These are phyloP conservation scores for Parascotia fuliginaria DNA, from an alignment of 2,888 invertebrate genomes.

Conservation along the genomic window DNA sequence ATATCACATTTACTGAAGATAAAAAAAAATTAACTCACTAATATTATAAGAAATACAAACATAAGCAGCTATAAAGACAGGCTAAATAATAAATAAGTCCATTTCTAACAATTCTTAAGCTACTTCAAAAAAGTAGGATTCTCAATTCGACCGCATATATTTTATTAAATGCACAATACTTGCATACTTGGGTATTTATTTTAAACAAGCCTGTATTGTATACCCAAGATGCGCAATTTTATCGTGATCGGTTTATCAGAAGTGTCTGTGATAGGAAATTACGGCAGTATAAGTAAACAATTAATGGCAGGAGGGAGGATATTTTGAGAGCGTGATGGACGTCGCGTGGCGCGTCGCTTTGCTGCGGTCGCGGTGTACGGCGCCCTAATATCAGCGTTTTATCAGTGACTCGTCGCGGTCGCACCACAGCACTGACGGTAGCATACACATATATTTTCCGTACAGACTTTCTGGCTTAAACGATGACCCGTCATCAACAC, in stretches of 20 bases:
- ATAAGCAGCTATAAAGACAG: no score
- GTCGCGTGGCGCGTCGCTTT: slow-evolving; percentile 49
- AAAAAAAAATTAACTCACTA: no score
- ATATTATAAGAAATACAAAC: no score
- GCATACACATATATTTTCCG: slow-evolving; percentile 23
- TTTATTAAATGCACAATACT: no score
- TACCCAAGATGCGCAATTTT: no score
- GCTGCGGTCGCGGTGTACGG: slow-evolving; percentile 63
- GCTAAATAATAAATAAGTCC: no score
- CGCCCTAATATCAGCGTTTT: slow-evolving; percentile 80
- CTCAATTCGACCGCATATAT: no score
- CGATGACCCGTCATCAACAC: slow-evolving; percentile 25
- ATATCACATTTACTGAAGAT: no score
- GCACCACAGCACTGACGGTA: slow-evolving; percentile 33
- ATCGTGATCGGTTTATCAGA: background rate
- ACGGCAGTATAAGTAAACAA: slow-evolving; percentile 42
- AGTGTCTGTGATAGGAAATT: slow-evolving; percentile 14
- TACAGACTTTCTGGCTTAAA: slow-evolving; percentile 36
- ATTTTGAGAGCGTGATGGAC: slow-evolving; percentile 64
- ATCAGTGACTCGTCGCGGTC: slow-evolving; percentile 71
- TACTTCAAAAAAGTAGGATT: no score
- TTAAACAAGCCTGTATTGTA: no score
- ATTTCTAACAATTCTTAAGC: no score
- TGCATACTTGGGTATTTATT: no score
- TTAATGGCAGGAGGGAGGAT: slow-evolving; percentile 46